Conservation (phyloP, 30 jellyfish, hydroid and myxozoan genomes). For the Cassiopea andromeda region DNA sequence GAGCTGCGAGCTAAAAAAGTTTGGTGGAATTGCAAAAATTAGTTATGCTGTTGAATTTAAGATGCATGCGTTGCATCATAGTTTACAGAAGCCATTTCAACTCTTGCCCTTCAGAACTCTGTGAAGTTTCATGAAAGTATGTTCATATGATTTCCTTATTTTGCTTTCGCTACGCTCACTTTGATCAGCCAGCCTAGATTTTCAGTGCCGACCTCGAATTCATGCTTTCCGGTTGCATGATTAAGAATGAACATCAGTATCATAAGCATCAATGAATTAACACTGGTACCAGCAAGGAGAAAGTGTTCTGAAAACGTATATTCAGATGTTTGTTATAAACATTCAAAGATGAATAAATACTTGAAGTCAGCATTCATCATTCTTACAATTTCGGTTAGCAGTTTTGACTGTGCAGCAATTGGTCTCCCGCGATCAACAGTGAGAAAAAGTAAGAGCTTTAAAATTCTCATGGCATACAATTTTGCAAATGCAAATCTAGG, state of each 20-base stretch:
- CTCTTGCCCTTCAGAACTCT: too few species aligned
- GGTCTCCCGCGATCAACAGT: neutral
- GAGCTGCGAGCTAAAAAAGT: too few species aligned
- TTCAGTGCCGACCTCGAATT: neutral
- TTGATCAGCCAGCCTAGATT: too few species aligned
- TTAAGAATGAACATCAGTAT: neutral
- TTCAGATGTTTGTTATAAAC: conserved; percentile 7
- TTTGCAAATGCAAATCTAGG: neutral
- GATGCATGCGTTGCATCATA: too few species aligned
- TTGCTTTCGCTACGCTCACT: too few species aligned
- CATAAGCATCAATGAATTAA: neutral
- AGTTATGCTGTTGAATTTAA: too few species aligned
- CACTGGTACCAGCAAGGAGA: neutral
- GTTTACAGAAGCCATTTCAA: too few species aligned
- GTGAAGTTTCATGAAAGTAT: too few species aligned
- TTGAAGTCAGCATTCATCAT: neutral
- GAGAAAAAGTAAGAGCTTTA: neutral
- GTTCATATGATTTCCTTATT: too few species aligned
- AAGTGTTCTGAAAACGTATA: neutral
- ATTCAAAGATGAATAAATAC: neutral
- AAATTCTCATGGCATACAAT: neutral
- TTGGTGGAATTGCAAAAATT: too few species aligned
- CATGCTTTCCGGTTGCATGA: conserved; percentile 5
- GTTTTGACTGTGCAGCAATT: neutral
- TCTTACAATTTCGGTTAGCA: neutral